Evolutionary conservation across 2,888 invertebrate genomes (phyloP).

Genomic region (Pegoplata infirma): DNA sequence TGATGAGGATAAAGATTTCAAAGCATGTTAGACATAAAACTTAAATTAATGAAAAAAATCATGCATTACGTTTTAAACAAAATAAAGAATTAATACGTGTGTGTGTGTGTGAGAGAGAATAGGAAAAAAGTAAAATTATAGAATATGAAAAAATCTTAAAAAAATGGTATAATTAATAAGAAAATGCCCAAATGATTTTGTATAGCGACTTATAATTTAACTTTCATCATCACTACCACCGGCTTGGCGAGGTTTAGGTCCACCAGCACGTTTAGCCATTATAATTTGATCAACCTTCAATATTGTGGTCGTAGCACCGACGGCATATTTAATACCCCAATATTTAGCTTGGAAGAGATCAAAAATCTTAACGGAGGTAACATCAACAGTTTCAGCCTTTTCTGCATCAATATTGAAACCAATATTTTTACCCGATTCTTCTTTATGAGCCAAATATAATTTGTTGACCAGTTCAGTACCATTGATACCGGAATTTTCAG

Average conservation of each 20-base stretch:
- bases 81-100: constrained; percentile 36
- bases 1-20: constrained; percentile 3
- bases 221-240: constrained; percentile 86
- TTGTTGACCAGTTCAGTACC: constrained; percentile 92
- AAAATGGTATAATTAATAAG: constrained; percentile 15
- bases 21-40: constrained; percentile 38
- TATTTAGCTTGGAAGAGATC: constrained; percentile 92
- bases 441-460: constrained; percentile 94
- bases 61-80: background rate
- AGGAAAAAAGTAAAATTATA: background rate
- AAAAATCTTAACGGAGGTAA: constrained; percentile 86
- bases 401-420: constrained; percentile 95
- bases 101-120: constrained; percentile 26
- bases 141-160: background rate
- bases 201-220: constrained; percentile 72
- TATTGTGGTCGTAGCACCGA: constrained; percentile 94
- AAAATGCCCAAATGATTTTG: constrained; percentile 31
- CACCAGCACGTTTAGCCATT: constrained; percentile 98
- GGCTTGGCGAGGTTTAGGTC: constrained; percentile 89
- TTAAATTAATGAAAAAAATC: constrained; percentile 29
- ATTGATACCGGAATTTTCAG: constrained; percentile 96
- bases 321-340: constrained; percentile 98
- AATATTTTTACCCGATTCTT: constrained; percentile 84
- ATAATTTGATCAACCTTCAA: constrained; percentile 98
- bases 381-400: constrained; percentile 85